These are phyloP conservation scores for Percopsis transmontana DNA, from an alignment of 2,113 vertebrate genomes.

Conservation along the genomic window DNA sequence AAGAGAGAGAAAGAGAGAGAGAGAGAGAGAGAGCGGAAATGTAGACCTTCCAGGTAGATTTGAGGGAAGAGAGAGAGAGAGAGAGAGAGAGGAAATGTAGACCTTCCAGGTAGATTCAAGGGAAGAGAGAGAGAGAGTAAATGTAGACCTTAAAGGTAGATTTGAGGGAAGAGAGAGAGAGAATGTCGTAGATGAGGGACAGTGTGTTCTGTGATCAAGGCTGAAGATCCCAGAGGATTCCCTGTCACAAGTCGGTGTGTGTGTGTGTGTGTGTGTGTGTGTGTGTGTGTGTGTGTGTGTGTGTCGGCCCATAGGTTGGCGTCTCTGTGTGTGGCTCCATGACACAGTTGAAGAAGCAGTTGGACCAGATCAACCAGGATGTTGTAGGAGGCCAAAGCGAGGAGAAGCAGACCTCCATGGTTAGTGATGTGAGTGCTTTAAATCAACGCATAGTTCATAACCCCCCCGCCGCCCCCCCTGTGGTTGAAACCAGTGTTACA, in stretches of 20 bases:
- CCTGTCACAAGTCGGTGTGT: constrained; percentile 5
- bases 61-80: constrained; percentile 1
- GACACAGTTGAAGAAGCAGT: constrained; percentile 79
- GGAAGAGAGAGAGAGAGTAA: neutral
- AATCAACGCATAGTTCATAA: too few species aligned
- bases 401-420: constrained; percentile 23
- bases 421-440: too few species aligned
- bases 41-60: too few species aligned
- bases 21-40: neutral
- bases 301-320: constrained; percentile 18
- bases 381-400: constrained; percentile 71
- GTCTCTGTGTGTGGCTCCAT: constrained; percentile 75
- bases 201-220: constrained; percentile 2
- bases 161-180: neutral
- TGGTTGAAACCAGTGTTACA: too few species aligned
- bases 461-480: too few species aligned
- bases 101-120: constrained; percentile 16
- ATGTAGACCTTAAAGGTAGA: too few species aligned
- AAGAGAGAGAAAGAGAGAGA: constrained; percentile 26
- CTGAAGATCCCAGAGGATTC: neutral
- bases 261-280: constrained; percentile 13
- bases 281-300: constrained; percentile 19
- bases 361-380: constrained; percentile 78
- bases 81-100: too few species aligned
- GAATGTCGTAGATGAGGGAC: neutral